Conservation (phyloP, 2,888 invertebrate genomes). For the Piscicola geometra region DNA sequence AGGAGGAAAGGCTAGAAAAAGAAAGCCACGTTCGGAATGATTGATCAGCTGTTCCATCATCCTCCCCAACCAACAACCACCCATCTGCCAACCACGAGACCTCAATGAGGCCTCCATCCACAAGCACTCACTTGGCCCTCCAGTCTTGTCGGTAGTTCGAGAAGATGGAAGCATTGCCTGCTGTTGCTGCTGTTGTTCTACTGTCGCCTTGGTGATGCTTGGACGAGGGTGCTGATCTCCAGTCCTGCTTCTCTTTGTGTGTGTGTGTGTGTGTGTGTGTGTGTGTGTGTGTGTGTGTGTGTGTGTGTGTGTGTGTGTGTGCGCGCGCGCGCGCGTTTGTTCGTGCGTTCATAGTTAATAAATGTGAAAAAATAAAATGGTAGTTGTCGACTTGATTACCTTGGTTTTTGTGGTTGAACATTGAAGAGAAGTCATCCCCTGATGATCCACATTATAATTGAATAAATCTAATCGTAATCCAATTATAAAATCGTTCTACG, state of each 20-base stretch:
- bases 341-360: not conserved
- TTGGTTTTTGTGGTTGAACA: not conserved
- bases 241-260: too few species aligned
- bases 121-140: not conserved
- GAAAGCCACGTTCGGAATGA: too few species aligned
- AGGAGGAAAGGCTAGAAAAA: too few species aligned
- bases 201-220: not conserved
- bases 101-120: too few species aligned
- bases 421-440: not conserved
- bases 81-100: too few species aligned
- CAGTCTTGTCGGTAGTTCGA: slow-evolving; percentile 6
- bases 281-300: too few species aligned
- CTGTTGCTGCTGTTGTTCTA: not conserved
- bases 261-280: too few species aligned
- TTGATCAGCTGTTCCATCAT: too few species aligned
- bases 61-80: too few species aligned
- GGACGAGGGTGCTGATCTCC: not conserved
- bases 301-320: too few species aligned
- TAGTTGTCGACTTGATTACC: not conserved
- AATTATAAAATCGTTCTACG: not conserved
- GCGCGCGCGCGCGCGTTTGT: not conserved
- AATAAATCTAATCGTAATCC: too few species aligned
- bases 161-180: not conserved
- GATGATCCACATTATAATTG: not conserved
- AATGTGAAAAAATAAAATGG: not conserved